phyloP scores from a whole-genome alignment of 2,888 invertebrate genomes.

The Ochropleura plecta region DNA sequence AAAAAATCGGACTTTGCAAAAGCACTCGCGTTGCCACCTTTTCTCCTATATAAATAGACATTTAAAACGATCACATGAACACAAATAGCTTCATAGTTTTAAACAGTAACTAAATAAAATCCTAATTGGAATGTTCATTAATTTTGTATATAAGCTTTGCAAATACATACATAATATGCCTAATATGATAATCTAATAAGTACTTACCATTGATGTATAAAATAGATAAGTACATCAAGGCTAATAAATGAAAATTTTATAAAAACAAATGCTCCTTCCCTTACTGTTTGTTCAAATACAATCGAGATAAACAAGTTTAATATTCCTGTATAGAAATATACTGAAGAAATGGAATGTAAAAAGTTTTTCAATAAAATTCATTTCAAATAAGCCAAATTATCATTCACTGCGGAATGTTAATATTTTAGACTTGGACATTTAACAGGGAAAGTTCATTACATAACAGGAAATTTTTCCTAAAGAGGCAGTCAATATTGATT shows the following conservation, averaged over 20 bases:
- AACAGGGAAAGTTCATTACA: slow-evolving; percentile 21
- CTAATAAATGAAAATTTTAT: slow-evolving; percentile 46
- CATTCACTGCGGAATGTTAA: slow-evolving; percentile 54
- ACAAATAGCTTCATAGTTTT: slow-evolving; percentile 51
- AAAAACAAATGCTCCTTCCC: slow-evolving; percentile 54
- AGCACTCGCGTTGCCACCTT: slow-evolving; percentile 35
- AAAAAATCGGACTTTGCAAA: slow-evolving; percentile 49
- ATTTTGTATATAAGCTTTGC: slow-evolving; percentile 60
- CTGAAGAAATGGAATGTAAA: slow-evolving; percentile 78
- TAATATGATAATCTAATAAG: slow-evolving; percentile 59
- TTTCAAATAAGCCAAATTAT: slow-evolving; percentile 51
- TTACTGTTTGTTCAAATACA: slow-evolving; percentile 50
- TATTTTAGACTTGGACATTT: slow-evolving; percentile 27
- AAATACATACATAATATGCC: slow-evolving; percentile 45
- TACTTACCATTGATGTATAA: slow-evolving; percentile 60
- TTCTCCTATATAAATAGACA: slow-evolving; percentile 49
- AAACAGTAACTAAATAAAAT: slow-evolving; percentile 59
- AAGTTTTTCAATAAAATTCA: slow-evolving; percentile 60
- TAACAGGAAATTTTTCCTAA: background rate
- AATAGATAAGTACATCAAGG: slow-evolving; percentile 62
- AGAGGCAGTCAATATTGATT: slow-evolving; percentile 14
- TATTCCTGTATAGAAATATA: slow-evolving; percentile 67
- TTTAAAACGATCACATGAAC: slow-evolving; percentile 46
- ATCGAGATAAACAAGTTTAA: slow-evolving; percentile 41
- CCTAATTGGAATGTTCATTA: slow-evolving; percentile 66